These are phyloP conservation scores for Plemyria rubiginata DNA, from an alignment of 2,888 invertebrate species.

Conservation along the genomic window DNA sequence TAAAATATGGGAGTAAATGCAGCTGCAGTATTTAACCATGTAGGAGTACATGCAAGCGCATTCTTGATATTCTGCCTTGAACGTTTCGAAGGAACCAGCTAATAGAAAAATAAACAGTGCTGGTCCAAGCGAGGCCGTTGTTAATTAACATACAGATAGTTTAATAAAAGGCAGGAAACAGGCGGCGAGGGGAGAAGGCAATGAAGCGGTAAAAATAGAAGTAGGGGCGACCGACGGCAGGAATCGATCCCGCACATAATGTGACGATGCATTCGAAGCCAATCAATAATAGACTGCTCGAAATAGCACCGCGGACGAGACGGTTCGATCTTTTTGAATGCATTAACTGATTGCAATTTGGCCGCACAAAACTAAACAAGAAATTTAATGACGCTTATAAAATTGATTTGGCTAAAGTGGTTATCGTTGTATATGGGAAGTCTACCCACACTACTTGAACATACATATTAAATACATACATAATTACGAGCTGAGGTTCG, in stretches of 20 bases:
- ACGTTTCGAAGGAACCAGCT: slow-evolving; percentile 67
- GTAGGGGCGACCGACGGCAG: slow-evolving; percentile 75
- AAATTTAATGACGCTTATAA: neutral
- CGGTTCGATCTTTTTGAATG: neutral
- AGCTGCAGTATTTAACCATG: slow-evolving; percentile 49
- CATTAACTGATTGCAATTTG: slow-evolving; percentile 10
- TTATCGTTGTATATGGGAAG: neutral
- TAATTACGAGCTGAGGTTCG: neutral
- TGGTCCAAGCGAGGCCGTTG: slow-evolving; percentile 74
- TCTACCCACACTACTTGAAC: neutral
- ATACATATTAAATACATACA: neutral
- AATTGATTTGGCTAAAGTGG: neutral
- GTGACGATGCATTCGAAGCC: slow-evolving; percentile 70
- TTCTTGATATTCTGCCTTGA: slow-evolving; percentile 59
- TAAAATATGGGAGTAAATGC: slow-evolving; percentile 43
- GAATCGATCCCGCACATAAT: slow-evolving; percentile 78
- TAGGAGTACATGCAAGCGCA: slow-evolving; percentile 38
- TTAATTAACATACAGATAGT: slow-evolving; percentile 85
- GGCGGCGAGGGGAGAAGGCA: slow-evolving; percentile 81
- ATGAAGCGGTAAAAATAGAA: slow-evolving; percentile 85
- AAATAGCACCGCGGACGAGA: slow-evolving; percentile 29
- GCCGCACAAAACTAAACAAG: neutral
- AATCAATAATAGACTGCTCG: slow-evolving; percentile 73
- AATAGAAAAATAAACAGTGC: slow-evolving; percentile 78
- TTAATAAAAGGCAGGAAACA: slow-evolving; percentile 84